Evolutionary conservation across 2,888 invertebrate genomes (phyloP), one percentile per base, ranked within the genome.

Genomic region (Griposia aprilina): DNA sequence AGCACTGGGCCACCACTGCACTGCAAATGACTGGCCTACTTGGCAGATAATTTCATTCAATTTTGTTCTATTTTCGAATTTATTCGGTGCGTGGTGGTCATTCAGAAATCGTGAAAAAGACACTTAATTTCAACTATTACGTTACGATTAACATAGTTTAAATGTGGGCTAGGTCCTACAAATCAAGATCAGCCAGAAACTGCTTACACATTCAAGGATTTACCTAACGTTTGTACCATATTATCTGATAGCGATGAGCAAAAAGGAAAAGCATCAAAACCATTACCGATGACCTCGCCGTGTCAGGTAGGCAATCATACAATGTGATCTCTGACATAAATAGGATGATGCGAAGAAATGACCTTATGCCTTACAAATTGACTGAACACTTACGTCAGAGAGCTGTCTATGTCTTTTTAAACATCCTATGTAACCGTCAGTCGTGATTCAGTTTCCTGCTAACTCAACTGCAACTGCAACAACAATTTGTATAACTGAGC

Each of bases 291-390:
- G 66, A 83, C 80, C 84, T 83, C 84, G 83, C 17, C 7, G 13
- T 71, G 73, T 74, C 83, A 79, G 57, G 52, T 66, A 62, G 59
- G 63, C 45, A 62, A 83, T 83, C 80, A 67, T 79, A 73, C 59
- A 70, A 36, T 72, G 6, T 73, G 66, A 84, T 83, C 80, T 84
- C 66, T 80, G 80, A 80, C 84, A 76, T 71, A 83, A 76, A 76
- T 80, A 69, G 11, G 52, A 80, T 76, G 82, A 80, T 69, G 73
- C 45, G 69, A 62, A 73, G 48, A 76, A 80, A 83, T 76, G 59
- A 79, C 75, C 83, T 76, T 69, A 75, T 17, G 65, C 50, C 36
- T 63, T 73, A 80, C 66, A 66, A 80, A 80, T 73, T 67, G 57
- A 74, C 66, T 20, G 41, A 59, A 72, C 15, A 60, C 23, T 70